Base-by-base conservation (phyloP, 2,113 vertebrate genomes). In the Poeciliopsis retropinna region DNA sequence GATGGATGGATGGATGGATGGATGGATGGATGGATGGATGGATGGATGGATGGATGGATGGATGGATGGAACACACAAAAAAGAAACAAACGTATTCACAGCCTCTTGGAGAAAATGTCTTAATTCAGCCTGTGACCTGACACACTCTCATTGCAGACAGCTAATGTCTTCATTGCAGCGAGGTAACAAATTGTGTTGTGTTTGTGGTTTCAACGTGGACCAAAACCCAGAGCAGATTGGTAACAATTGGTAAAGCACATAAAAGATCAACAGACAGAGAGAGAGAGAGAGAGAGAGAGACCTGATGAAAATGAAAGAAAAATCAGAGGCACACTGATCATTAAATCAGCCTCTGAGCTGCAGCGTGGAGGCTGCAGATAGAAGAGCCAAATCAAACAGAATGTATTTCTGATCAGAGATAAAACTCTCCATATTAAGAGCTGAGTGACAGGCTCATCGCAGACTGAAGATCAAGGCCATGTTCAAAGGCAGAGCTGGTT, bases 351-450 rank as follows among this genome's bases (percentile, higher is more conserved):
- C 51, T 54, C 51, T 54, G 51, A 47, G 27, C 39, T 67, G 39
- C n/a, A 44, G 65, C 11, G 37, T 44, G n/a, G 65, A 67, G 65
- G 34, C n/a, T 29, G 27, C 65, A 68, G 66, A 68, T 29, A 29
- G 41, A 68, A 51, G 41, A 68, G 15, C 28, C 28, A 17, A 68
- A 30, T 68, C 66, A 68, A 68, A 68, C 66, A 68, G 65, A 67
- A 67, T 44, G 19, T 29, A 28, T 11, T 17, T 37, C 39, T 67
- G 65, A 67, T 67, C 65, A 44, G 28, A 68, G 41, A 68, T 68
- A 47, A 68, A 68, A 29, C 29, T 44, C 41, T 47, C 28, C 13
- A 47, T 68, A 47, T 68, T 68, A 29, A 47, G 27, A 47, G 41
- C 28, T 68, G 10, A 67, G 65, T 67, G 32, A 51, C 66, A 68